Conservation (phyloP, 2,797 vertebrate species). For the Lutra lutra region DNA sequence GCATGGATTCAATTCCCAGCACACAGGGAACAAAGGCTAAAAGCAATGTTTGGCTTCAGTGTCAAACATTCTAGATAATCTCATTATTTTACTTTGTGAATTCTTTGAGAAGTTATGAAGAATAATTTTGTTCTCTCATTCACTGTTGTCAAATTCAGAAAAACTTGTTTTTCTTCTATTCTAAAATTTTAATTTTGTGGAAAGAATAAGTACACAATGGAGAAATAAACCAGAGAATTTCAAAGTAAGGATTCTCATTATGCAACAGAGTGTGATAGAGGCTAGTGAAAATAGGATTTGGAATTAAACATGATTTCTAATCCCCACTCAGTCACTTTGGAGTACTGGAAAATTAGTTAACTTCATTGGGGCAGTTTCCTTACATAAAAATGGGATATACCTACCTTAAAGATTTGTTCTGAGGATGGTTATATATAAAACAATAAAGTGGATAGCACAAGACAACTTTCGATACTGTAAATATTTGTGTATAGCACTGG, state of each 20-base stretch:
- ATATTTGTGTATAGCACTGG: background rate
- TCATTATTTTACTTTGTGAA: conserved; percentile 22
- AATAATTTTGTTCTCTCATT: background rate
- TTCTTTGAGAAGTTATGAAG: background rate
- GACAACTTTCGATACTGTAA: background rate
- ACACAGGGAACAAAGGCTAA: background rate
- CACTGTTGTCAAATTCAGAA: background rate
- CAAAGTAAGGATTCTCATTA: background rate
- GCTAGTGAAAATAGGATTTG: background rate
- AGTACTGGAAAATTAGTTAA: background rate
- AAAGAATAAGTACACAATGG: background rate
- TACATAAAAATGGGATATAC: background rate
- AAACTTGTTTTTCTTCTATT: background rate
- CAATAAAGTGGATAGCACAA: background rate
- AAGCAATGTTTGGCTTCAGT: background rate
- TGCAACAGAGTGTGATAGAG: background rate
- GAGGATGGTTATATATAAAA: background rate
- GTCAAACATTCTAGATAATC: background rate
- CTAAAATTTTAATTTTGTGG: background rate
- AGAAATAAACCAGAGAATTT: background rate
- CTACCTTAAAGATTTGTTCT: background rate
- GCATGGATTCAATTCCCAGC: background rate
- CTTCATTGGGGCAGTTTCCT: background rate
- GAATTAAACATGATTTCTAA: background rate
- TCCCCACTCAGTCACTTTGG: background rate